Base-by-base conservation (phyloP, 2,113 vertebrate genomes). In the Lampris incognitus region DNA sequence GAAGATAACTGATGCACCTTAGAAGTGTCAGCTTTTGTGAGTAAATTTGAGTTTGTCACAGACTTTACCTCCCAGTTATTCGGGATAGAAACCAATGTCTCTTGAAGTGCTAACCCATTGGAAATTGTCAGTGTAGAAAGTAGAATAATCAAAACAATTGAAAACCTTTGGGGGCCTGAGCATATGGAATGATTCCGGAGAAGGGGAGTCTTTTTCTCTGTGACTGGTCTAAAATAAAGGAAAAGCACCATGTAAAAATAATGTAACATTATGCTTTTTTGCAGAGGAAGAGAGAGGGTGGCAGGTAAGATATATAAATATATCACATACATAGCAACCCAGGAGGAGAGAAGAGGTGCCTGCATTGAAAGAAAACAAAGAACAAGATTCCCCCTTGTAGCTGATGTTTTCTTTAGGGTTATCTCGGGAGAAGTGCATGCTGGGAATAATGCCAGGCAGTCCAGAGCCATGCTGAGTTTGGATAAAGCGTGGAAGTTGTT, bases 121-220 rank as follows among this genome's bases (percentile, higher is more conserved):
- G 84, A 91, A 89, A 92, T 85, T 61, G 63, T 88, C 76, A 81
- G 79, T 84, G 84, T 70, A 80, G 10, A 86, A 85, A 81, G 56
- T 64, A 94, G 86, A 92, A 89, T 90, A 94, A 88, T 93, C 87
- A 96, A 95, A 95, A 92, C 89, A 95, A 92, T 94, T 91, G 86
- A 92, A 96, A 95, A 99, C 98, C 98, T 99, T 97, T 96, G 96
- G 97, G 95, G 96, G 93, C 91, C 95, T 98, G 97, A 99, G 96
- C 97, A 99, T 99, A 97, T 98, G 97, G 96, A 98, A 98, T 95
- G 96, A 95, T 96, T 98, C 97, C 96, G 97, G 95, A 95, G 97
- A 97, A 95, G 97, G 98, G 94, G 97, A 98, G 93, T 96, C 96
- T 98, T 97, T 99, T 95, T 99, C 97, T 96, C 97, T 98, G 94